A percentile compares a stretch with the other conserved stretches of the same genome.
These are phyloP conservation scores for Parambassis ranga DNA, from an alignment of 2,797 vertebrate genomes.

Conservation along the genomic window DNA sequence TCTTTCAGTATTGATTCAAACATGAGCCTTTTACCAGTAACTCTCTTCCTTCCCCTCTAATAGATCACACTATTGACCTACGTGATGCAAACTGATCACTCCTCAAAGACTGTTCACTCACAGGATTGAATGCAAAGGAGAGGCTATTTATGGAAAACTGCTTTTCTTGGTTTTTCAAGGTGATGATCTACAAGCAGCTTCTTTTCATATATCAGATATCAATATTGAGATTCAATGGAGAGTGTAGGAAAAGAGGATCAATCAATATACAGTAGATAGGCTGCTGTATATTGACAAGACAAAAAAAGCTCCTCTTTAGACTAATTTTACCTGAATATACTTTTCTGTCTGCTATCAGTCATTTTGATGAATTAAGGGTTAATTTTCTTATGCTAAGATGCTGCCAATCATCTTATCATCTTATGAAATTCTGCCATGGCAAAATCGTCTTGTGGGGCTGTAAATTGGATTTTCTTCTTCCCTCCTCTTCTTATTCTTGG, in stretches of 20 bases:
- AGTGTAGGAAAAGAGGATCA: slow-evolving; percentile 21
- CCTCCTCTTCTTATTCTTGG: slow-evolving; percentile 13
- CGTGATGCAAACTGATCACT: slow-evolving; percentile 52
- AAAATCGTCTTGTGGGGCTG: background rate
- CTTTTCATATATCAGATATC: slow-evolving; percentile 25
- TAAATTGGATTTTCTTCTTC: background rate
- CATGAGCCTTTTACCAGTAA: slow-evolving; percentile 44
- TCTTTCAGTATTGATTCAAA: slow-evolving; percentile 53
- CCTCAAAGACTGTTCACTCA: slow-evolving; percentile 32
- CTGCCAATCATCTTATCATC: slow-evolving; percentile 8
- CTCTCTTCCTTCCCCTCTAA: slow-evolving; percentile 32
- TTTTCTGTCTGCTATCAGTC: slow-evolving; percentile 9
- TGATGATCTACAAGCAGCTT: slow-evolving; percentile 16
- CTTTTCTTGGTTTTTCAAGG: slow-evolving; percentile 41
- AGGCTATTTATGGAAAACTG: slow-evolving; percentile 46
- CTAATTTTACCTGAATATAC: background rate
- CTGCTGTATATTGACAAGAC: background rate
- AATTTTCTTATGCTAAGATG: background rate
- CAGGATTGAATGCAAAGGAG: background rate
- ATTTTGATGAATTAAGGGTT: background rate
- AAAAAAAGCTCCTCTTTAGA: background rate
- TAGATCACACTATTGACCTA: slow-evolving; percentile 48
- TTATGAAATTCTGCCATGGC: background rate
- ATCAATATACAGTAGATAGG: background rate
- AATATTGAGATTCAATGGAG: slow-evolving; percentile 18